Evolutionary conservation across 64 coral and sea anemone genomes (phyloP).

Genomic region (Stichodactyla mertensii): DNA sequence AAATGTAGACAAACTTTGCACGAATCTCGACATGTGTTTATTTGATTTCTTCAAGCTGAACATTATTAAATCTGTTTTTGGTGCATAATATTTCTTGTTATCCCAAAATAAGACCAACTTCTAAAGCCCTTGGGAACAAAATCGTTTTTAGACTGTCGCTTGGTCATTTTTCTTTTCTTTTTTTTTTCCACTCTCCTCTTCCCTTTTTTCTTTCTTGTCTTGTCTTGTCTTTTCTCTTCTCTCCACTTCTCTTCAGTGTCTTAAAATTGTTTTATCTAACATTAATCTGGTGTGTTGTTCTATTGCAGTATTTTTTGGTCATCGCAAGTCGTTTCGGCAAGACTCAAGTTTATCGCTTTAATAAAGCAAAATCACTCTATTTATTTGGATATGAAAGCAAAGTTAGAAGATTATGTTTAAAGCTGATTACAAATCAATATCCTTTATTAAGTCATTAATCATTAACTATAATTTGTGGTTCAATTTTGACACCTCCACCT

Average conservation of each 20-base stretch:
- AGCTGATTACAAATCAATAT: conserved; percentile 95
- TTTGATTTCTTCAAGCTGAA: no score
- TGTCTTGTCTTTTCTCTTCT: neutral
- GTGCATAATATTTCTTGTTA: no score
- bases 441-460: conserved; percentile 20
- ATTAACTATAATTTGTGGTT: neutral
- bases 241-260: neutral
- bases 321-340: conserved; percentile 76
- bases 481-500: neutral
- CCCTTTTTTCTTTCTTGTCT: no score
- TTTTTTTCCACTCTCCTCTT: neutral
- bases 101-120: no score
- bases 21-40: no score
- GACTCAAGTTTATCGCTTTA: conserved; percentile 71
- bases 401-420: conserved; percentile 66
- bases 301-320: conserved; percentile 82
- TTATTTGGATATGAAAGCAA: conserved; percentile 80
- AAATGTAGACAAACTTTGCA: no score
- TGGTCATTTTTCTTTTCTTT: neutral
- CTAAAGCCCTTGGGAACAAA: no score
- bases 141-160: no score
- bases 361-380: conserved; percentile 75
- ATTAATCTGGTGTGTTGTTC: neutral
- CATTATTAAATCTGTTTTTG: no score
- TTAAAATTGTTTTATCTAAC: no score